Evolutionary conservation across 2,113 vertebrate genomes (phyloP).

Genomic region (Amphiprion percula): DNA sequence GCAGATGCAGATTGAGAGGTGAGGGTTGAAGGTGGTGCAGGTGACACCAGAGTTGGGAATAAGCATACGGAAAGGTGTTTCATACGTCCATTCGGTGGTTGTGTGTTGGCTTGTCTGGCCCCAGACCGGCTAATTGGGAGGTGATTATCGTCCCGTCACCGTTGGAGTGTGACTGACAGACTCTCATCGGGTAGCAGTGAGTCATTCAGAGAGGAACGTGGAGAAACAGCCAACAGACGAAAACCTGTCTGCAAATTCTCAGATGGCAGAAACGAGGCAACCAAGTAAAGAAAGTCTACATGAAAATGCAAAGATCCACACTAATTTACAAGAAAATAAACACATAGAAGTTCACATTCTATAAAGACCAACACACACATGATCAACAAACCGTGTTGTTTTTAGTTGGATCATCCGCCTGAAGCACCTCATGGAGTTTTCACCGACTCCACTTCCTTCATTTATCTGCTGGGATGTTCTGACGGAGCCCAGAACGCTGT

Average conservation of each 20-base stretch:
- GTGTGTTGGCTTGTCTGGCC: conserved; percentile 32
- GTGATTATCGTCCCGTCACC: conserved; percentile 75
- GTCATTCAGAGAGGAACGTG: conserved; percentile 44
- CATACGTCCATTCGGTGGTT: not conserved
- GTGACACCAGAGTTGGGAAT: conserved; percentile 5
- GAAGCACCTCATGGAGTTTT: not conserved
- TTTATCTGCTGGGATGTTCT: conserved; percentile 24
- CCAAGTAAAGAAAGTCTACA: not conserved
- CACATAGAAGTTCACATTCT: no score
- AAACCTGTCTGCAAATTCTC: conserved; percentile 12
- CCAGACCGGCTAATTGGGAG: conserved; percentile 63
- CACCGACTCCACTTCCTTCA: conserved; percentile 17
- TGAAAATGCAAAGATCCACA: no score
- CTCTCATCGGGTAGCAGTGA: conserved; percentile 53
- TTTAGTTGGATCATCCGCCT: not conserved
- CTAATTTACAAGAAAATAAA: no score
- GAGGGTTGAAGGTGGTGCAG: not conserved
- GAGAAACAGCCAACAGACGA: conserved; percentile 1
- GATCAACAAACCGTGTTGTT: conserved; percentile 27
- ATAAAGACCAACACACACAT: not conserved
- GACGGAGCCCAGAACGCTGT: conserved; percentile 21
- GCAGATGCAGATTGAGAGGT: conserved; percentile 26
- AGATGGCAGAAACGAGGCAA: not conserved
- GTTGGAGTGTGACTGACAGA: conserved; percentile 71
- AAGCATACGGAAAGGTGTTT: not conserved